phyloP scores from a whole-genome alignment of 2,113 vertebrate species.

The Callocephalon fimbriatum region DNA sequence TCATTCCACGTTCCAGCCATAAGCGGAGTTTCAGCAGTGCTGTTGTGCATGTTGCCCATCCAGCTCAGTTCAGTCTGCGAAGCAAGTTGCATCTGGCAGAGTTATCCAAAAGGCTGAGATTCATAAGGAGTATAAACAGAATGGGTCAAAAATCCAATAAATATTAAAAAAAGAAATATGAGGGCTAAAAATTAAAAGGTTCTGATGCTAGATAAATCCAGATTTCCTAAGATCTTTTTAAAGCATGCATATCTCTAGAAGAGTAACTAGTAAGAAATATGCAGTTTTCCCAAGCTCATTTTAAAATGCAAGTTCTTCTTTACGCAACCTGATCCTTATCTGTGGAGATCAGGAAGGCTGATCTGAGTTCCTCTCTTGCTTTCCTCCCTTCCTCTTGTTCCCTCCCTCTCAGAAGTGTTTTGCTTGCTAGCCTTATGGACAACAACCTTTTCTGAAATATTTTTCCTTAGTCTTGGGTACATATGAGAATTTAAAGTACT shows the following conservation, averaged over 20 bases:
- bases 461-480: not conserved
- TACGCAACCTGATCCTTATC: slow-evolving; percentile 24
- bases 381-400: not conserved
- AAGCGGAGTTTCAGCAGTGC: rapidly evolving
- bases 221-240: not conserved
- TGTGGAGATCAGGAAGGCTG: not conserved
- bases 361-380: not conserved
- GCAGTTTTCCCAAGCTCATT: not conserved
- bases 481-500: not conserved
- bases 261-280: not conserved
- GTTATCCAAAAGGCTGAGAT: not conserved
- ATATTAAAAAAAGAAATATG: not conserved
- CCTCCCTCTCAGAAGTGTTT: not conserved
- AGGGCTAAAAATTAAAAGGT: not conserved
- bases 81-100: not conserved
- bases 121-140: not conserved
- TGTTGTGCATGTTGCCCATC: not conserved
- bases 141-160: not conserved
- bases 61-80: not conserved
- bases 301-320: slow-evolving; percentile 6
- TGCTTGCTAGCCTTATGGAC: not conserved
- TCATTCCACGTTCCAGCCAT: rapidly evolving
- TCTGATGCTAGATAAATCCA: slow-evolving; percentile 10
- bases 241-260: not conserved
- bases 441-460: not conserved